Conservation (phyloP, 2,888 invertebrate species). For the Sesia bembeciformis region DNA sequence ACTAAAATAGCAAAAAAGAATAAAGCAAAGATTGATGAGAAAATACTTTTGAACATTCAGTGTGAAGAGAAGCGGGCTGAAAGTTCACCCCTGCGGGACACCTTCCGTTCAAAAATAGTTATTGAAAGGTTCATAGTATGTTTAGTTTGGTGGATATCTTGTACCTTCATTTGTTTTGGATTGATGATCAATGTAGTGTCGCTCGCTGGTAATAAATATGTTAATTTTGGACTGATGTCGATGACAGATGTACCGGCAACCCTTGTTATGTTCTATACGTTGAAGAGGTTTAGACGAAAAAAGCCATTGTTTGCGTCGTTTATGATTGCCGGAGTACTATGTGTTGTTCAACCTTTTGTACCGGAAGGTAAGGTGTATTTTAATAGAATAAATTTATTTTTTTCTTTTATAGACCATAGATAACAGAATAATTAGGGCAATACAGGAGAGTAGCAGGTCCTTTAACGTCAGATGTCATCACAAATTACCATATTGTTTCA, state of each 20-base stretch:
- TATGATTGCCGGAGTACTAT: slow-evolving; percentile 70
- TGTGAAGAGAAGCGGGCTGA: slow-evolving; percentile 17
- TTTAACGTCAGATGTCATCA: no score
- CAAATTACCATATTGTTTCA: slow-evolving; percentile 5
- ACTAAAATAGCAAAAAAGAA: slow-evolving; percentile 73
- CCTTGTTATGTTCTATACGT: slow-evolving; percentile 63
- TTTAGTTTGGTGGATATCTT: slow-evolving; percentile 67
- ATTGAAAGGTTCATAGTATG: slow-evolving; percentile 32
- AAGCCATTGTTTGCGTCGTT: slow-evolving; percentile 70
- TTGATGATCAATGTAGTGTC: slow-evolving; percentile 83
- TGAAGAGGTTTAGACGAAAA: slow-evolving; percentile 72
- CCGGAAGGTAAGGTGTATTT: slow-evolving; percentile 55
- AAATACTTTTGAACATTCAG: slow-evolving; percentile 26
- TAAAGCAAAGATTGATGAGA: slow-evolving; percentile 36
- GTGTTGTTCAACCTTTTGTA: slow-evolving; percentile 75
- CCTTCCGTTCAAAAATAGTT: slow-evolving; percentile 27
- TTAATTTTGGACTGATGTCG: slow-evolving; percentile 79
- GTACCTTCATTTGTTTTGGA: slow-evolving; percentile 85
- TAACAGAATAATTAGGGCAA: no score
- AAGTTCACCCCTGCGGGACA: slow-evolving; percentile 18
- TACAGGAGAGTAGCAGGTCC: no score
- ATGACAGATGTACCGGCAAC: slow-evolving; percentile 75
- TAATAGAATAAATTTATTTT: no score
- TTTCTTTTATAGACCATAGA: no score
- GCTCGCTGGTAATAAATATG: slow-evolving; percentile 82